Percentiles rank a stretch among this genome's conserved stretches.
These are phyloP conservation scores for Lytechinus variegatus DNA, from an alignment of 35 echinoderm and acorn worm species.

Conservation along the genomic window DNA sequence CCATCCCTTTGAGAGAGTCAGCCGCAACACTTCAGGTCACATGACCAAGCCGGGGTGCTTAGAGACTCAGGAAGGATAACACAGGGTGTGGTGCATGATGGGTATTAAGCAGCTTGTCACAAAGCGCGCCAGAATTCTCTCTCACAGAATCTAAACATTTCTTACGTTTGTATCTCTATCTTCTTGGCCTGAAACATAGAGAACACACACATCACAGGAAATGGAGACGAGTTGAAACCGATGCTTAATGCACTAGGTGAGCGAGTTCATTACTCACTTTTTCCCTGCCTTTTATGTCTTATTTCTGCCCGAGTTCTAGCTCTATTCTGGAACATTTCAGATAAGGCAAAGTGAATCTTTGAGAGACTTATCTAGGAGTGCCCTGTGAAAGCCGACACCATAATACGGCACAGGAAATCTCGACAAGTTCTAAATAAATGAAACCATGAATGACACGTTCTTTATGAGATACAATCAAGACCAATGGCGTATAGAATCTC, in stretches of 20 bases:
- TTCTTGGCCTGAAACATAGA: neutral
- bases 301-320: neutral
- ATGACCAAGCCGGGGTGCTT: slow-evolving; percentile 38
- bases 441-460: neutral
- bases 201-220: slow-evolving; percentile 8
- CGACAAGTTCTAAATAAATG: neutral
- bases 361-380: neutral
- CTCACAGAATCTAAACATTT: neutral
- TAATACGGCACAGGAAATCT: neutral
- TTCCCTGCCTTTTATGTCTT: slow-evolving; percentile 23
- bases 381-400: neutral
- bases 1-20: neutral
- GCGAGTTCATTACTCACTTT: slow-evolving; percentile 40
- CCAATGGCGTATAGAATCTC: neutral
- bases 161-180: neutral
- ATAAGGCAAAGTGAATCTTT: neutral
- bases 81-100: slow-evolving; percentile 47
- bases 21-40: neutral
- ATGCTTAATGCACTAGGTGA: slow-evolving; percentile 26
- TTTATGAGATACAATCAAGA: neutral
- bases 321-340: slow-evolving; percentile 11
- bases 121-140: neutral
- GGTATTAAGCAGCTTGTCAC: slow-evolving; percentile 37
- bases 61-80: slow-evolving; percentile 25
- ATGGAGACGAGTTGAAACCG: neutral